Conservation (phyloP, 2,888 invertebrate genomes). For the Papilio protenor region DNA sequence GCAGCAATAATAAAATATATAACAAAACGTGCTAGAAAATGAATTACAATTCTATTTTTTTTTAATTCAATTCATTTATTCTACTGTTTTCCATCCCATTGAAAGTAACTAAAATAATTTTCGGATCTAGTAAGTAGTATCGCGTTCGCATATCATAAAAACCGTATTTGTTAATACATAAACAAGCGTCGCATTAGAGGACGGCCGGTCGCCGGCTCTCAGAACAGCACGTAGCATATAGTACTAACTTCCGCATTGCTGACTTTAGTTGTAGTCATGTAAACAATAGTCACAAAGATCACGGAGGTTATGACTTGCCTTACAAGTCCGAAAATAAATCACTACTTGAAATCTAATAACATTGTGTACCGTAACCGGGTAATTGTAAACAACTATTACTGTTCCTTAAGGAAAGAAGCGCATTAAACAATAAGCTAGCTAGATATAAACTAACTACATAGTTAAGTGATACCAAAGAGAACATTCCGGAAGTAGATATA, state of each 20-base stretch:
- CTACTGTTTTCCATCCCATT: no score
- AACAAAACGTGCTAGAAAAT: not conserved
- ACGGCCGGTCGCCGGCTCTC: not conserved
- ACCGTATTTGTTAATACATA: not conserved
- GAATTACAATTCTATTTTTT: not conserved
- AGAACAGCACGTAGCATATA: not conserved
- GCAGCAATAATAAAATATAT: not conserved
- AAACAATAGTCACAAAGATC: slow-evolving; percentile 1
- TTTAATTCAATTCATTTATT: no score
- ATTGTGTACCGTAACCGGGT: not conserved
- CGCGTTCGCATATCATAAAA: not conserved
- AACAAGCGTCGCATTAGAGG: not conserved
- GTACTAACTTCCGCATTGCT: slow-evolving; percentile 1
- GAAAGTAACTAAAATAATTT: no score
- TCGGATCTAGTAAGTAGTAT: no score
- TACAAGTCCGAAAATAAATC: not conserved
- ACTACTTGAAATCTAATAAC: not conserved
- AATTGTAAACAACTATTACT: not conserved
- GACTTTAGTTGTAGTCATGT: slow-evolving; percentile 1
- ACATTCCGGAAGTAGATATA: not conserved
- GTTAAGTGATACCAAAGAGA: not conserved
- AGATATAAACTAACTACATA: not conserved
- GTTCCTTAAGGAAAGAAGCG: not conserved
- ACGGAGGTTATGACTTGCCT: not conserved
- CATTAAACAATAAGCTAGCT: not conserved